Evolutionary conservation across 2,888 invertebrate species (phyloP).

Genomic region (Linnaemya tessellans): DNA sequence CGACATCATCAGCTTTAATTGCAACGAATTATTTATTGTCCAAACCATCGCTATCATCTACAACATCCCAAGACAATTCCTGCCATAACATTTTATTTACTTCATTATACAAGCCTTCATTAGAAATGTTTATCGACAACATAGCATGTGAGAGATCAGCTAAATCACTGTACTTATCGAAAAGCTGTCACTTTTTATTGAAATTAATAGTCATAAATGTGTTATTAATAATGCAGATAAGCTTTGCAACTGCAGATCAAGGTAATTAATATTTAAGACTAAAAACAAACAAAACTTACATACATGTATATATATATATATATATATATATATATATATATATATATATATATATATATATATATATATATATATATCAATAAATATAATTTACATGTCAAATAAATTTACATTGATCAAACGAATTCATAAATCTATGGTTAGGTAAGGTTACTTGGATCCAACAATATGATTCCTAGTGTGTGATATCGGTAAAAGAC

Average conservation of each 20-base stretch:
- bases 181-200: constrained; percentile 43
- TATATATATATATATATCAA: no score
- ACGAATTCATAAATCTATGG: no score
- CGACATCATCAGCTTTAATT: constrained; percentile 52
- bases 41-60: constrained; percentile 25
- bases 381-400: no score
- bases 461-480: no score
- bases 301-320: no score
- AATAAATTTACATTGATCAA: no score
- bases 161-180: constrained; percentile 30
- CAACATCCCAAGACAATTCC: constrained; percentile 47
- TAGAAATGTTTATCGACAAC: constrained; percentile 45
- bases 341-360: no score
- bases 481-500: no score
- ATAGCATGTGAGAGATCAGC: constrained; percentile 17
- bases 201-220: constrained; percentile 62
- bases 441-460: no score
- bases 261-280: constrained; percentile 51
- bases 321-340: no score
- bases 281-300: neutral
- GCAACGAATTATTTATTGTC: constrained; percentile 56
- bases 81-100: constrained; percentile 51
- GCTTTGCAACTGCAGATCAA: constrained; percentile 71
- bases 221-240: constrained; percentile 68
- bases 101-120: constrained; percentile 44